phyloP scores from a whole-genome alignment of 2,888 invertebrate species.

The Galeopsomyia nigrocyanea region DNA sequence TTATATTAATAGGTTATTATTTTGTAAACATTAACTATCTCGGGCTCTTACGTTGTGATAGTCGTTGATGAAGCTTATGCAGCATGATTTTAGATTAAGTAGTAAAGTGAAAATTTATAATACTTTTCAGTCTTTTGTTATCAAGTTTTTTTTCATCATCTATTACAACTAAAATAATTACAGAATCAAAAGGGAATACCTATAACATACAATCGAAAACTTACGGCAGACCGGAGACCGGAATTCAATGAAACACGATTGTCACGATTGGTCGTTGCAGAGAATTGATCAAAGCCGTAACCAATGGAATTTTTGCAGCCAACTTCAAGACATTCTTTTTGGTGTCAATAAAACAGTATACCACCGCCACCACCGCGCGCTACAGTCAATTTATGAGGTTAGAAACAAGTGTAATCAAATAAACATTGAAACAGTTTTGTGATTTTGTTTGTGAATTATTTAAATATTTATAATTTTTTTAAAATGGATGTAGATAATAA shows the following conservation, averaged over 20 bases:
- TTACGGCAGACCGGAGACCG: no score
- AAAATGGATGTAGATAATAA: slow-evolving; percentile 13
- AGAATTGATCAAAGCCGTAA: no score
- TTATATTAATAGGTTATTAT: slow-evolving; percentile 12
- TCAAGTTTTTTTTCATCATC: not conserved
- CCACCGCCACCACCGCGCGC: no score
- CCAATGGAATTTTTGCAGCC: no score
- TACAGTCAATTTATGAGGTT: slow-evolving; percentile 12
- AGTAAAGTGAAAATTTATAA: not conserved
- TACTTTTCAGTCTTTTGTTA: not conserved
- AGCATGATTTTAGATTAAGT: slow-evolving; percentile 8
- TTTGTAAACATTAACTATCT: not conserved
- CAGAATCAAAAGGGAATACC: no score
- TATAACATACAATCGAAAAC: no score
- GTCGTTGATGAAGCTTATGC: slow-evolving; percentile 4
- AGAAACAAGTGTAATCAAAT: not conserved
- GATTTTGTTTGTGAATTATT: not conserved
- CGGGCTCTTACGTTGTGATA: slow-evolving; percentile 29
- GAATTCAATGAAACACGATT: no score
- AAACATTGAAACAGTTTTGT: slow-evolving; percentile 4
- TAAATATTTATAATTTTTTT: not conserved
- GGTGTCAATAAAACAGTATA: no score
- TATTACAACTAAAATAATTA: not conserved
- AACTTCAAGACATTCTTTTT: no score
- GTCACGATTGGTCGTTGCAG: no score